Conservation (phyloP, 2,797 vertebrate genomes). For the Alcedo quadribrachys region DNA sequence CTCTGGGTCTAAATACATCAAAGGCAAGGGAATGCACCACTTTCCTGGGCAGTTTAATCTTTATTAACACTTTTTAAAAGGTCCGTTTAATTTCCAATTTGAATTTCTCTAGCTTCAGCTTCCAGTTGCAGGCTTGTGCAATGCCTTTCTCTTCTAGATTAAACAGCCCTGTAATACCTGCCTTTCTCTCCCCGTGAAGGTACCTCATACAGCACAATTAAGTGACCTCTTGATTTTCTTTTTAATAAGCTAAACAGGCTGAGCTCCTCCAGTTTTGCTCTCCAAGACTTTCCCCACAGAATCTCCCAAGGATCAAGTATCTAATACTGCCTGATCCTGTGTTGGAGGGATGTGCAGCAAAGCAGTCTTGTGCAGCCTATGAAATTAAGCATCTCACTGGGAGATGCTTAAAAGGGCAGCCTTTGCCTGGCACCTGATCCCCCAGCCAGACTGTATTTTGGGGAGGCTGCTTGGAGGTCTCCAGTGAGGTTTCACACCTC, state of each 20-base stretch:
- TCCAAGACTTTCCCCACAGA: not conserved
- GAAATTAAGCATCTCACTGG: not conserved
- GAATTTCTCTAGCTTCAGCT: slow-evolving; percentile 52
- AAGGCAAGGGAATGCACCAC: not conserved
- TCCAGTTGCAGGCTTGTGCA: fast-evolving
- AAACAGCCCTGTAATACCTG: slow-evolving; percentile 45
- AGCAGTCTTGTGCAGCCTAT: not conserved
- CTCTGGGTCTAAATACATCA: slow-evolving; percentile 16
- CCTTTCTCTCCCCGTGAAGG: slow-evolving; percentile 18
- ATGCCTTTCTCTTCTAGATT: slow-evolving; percentile 59
- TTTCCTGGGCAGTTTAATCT: slow-evolving; percentile 51
- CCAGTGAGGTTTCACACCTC: not conserved
- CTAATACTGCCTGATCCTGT: not conserved
- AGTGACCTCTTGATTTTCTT: slow-evolving; percentile 57
- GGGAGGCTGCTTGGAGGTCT: not conserved
- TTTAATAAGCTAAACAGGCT: slow-evolving; percentile 61
- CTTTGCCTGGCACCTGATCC: not conserved
- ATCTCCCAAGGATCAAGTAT: slow-evolving; percentile 32
- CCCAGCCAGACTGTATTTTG: not conserved
- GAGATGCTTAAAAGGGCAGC: not conserved
- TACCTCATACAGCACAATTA: slow-evolving; percentile 55
- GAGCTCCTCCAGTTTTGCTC: not conserved
- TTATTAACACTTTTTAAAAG: slow-evolving; percentile 53
- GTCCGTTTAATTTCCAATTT: slow-evolving; percentile 53
- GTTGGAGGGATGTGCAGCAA: fast-evolving